Percentiles rank a stretch among this genome's conserved stretches.
Conservation (phyloP, 2,797 vertebrate genomes). For the Chrysocyon brachyurus region DNA sequence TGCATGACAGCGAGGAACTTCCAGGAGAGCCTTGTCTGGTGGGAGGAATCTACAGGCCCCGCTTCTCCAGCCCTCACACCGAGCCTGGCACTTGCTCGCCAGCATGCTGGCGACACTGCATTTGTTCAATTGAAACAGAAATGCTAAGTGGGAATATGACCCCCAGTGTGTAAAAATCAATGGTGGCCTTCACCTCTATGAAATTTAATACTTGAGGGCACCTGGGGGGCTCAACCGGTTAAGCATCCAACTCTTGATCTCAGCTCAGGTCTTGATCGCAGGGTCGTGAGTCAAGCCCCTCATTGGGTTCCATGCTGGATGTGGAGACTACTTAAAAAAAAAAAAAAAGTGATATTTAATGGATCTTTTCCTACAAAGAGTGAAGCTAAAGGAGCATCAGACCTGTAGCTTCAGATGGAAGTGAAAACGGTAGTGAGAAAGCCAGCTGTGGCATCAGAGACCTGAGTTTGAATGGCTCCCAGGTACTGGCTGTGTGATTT, state of each 20-base stretch:
- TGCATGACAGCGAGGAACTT: accelerated
- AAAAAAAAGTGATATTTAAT: not conserved
- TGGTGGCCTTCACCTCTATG: not conserved
- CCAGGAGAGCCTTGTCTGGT: not conserved
- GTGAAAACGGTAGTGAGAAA: not conserved
- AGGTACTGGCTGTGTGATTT: too few relatives aligned
- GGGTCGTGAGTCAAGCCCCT: not conserved
- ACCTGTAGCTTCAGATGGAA: not conserved
- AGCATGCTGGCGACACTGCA: accelerated
- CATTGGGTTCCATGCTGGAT: not conserved
- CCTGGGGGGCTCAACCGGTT: not conserved
- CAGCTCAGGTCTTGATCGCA: not conserved
- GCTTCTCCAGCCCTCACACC: accelerated
- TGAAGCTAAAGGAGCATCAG: too few relatives aligned
- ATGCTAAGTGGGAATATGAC: not conserved
- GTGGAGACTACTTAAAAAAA: not conserved
- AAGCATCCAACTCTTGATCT: not conserved
- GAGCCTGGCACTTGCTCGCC: accelerated
- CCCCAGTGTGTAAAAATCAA: accelerated
- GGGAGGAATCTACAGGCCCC: accelerated
- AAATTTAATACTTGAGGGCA: not conserved
- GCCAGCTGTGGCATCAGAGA: too few relatives aligned
- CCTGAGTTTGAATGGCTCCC: too few relatives aligned
- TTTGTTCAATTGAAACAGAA: too few relatives aligned
- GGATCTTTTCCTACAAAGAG: not conserved